phyloP scores from a whole-genome alignment of 2,113 vertebrate genomes.

The Dipodomys spectabilis region DNA sequence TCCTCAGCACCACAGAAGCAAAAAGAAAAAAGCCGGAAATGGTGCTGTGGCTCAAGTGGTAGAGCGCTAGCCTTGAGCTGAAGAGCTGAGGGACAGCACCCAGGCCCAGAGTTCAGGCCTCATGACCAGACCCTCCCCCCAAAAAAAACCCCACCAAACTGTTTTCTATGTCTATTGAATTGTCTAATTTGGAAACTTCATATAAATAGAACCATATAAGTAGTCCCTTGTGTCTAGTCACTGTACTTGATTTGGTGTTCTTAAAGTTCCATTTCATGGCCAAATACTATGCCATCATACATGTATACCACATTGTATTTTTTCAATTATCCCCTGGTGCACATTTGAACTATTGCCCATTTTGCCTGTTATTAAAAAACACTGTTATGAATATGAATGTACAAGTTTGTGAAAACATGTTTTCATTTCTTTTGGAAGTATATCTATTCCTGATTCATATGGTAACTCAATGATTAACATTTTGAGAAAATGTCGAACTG shows the following conservation, averaged over 20 bases:
- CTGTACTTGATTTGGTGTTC: slow-evolving; percentile 39
- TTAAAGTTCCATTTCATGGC: background rate
- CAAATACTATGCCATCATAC: slow-evolving; percentile 3
- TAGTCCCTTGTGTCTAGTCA: slow-evolving; percentile 4
- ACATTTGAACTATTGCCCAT: slow-evolving; percentile 28
- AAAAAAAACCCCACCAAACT: background rate
- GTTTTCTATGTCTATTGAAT: background rate
- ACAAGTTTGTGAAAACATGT: background rate
- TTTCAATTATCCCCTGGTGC: background rate
- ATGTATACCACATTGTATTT: background rate
- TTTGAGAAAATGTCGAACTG: slow-evolving; percentile 30
- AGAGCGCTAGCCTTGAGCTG: too few species aligned
- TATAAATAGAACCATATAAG: background rate
- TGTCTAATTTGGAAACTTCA: slow-evolving; percentile 19
- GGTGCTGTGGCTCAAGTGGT: too few species aligned
- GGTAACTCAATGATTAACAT: slow-evolving; percentile 51
- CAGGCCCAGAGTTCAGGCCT: too few species aligned
- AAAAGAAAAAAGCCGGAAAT: too few species aligned
- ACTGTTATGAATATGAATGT: background rate
- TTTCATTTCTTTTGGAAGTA: slow-evolving; percentile 42
- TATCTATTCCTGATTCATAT: background rate
- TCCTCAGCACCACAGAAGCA: too few species aligned
- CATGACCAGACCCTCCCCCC: too few species aligned
- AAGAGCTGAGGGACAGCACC: too few species aligned
- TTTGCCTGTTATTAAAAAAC: slow-evolving; percentile 44